Conservation (phyloP, 2,888 invertebrate genomes). For the Zaprionus lineosus region DNA sequence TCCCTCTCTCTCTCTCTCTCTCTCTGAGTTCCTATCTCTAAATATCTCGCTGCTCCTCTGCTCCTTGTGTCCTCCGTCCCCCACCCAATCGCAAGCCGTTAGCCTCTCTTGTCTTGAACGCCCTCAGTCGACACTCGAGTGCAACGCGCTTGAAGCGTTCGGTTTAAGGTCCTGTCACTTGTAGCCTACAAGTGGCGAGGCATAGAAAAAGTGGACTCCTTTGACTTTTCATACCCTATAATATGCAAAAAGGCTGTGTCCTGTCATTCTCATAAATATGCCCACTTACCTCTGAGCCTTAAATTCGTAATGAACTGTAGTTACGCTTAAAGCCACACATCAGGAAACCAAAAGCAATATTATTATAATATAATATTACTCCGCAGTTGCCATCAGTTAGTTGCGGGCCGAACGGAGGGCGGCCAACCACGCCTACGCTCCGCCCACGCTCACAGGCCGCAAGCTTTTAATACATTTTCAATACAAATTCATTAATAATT, state of each 20-base stretch:
- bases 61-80: too few relatives aligned
- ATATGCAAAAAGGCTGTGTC: too few relatives aligned
- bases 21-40: too few relatives aligned
- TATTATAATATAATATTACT: constrained; percentile 1
- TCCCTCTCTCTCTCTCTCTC: neutral
- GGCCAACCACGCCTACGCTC: too few relatives aligned
- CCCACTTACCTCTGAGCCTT: too few relatives aligned
- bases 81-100: too few relatives aligned
- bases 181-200: neutral
- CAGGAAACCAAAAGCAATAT: constrained; percentile 4
- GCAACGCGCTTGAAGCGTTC: constrained; percentile 23
- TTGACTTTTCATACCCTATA: neutral
- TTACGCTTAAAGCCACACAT: neutral
- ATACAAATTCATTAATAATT: constrained; percentile 72
- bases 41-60: too few relatives aligned
- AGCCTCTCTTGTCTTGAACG: neutral
- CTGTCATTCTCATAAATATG: too few relatives aligned
- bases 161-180: constrained; percentile 16
- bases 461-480: constrained; percentile 62
- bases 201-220: neutral
- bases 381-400: too few relatives aligned
- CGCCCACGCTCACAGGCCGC: constrained; percentile 23
- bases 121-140: constrained; percentile 28
- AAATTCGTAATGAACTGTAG: neutral
- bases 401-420: too few relatives aligned